These are phyloP conservation scores for Agonopterix arenella DNA, from an alignment of 2,888 invertebrate genomes.

Conservation along the genomic window DNA sequence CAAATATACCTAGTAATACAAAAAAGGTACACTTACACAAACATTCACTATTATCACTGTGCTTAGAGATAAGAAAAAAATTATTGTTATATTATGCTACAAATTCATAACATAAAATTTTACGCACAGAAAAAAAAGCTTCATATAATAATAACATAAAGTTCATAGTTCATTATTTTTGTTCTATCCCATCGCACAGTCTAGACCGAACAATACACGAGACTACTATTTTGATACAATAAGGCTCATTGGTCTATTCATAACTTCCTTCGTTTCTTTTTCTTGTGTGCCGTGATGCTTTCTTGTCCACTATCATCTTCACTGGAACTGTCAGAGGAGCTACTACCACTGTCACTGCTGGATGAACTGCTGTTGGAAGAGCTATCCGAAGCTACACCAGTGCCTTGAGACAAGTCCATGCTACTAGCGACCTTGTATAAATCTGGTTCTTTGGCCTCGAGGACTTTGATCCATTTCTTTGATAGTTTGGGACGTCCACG, in stretches of 20 bases:
- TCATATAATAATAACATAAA: no score
- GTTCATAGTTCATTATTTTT: no score
- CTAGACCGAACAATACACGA: neutral
- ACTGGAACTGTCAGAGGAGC: conserved; percentile 71
- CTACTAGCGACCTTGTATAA: conserved; percentile 86
- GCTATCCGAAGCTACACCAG: conserved; percentile 96
- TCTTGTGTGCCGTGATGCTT: conserved; percentile 90
- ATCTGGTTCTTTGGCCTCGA: conserved; percentile 84
- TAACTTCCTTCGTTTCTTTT: conserved; percentile 81
- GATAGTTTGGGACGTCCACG: conserved; percentile 97
- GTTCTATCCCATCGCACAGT: neutral
- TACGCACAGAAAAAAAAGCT: neutral
- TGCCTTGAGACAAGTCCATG: conserved; percentile 90
- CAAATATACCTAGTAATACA: conserved; percentile 55
- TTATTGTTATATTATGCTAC: no score
- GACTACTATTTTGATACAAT: conserved; percentile 26
- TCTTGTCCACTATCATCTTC: conserved; percentile 92
- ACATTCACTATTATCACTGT: conserved; percentile 12
- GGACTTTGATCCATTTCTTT: conserved; percentile 89
- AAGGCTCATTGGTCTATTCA: conserved; percentile 41
- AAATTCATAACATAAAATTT: neutral
- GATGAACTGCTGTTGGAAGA: conserved; percentile 93
- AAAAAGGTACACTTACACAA: conserved; percentile 37
- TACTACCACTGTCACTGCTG: conserved; percentile 79
- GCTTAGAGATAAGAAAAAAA: neutral